Conservation (phyloP, 2,888 invertebrate genomes). For the Hyalella azteca region DNA sequence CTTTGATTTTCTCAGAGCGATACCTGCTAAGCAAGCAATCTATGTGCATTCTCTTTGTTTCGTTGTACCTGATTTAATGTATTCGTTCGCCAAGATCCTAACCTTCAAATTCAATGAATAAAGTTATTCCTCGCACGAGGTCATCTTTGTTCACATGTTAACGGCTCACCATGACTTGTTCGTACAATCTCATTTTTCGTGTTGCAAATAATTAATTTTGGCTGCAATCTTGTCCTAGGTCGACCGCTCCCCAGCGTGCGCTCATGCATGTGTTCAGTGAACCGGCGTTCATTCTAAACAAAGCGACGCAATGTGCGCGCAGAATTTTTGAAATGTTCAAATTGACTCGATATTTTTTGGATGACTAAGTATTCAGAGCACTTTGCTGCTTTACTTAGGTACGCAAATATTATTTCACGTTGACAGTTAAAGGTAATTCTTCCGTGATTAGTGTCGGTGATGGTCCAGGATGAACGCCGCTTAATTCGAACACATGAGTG, state of each 20-base stretch:
- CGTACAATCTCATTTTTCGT: slow-evolving; percentile 35
- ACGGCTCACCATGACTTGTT: slow-evolving; percentile 31
- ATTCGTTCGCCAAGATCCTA: slow-evolving; percentile 1
- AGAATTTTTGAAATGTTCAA: no score
- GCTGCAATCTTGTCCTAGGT: not conserved
- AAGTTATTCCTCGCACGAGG: slow-evolving; percentile 21
- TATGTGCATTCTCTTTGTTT: not conserved
- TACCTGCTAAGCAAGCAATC: not conserved
- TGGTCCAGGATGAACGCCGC: no score
- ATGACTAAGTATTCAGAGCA: no score
- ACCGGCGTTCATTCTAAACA: no score
- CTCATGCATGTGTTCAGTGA: not conserved
- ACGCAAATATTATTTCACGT: no score
- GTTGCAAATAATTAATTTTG: slow-evolving; percentile 32
- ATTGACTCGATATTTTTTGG: no score
- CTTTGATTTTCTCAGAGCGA: not conserved
- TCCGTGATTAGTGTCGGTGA: no score
- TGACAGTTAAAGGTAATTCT: no score
- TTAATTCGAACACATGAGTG: not conserved
- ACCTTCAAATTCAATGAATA: slow-evolving; percentile 22
- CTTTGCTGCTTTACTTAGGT: no score
- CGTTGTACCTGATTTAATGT: not conserved
- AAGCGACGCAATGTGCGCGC: no score
- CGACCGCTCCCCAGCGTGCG: not conserved
- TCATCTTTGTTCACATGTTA: slow-evolving; percentile 33